Conservation (phyloP, 1,140 invertebrate species). For the Leptinotarsa undecemlineata region DNA sequence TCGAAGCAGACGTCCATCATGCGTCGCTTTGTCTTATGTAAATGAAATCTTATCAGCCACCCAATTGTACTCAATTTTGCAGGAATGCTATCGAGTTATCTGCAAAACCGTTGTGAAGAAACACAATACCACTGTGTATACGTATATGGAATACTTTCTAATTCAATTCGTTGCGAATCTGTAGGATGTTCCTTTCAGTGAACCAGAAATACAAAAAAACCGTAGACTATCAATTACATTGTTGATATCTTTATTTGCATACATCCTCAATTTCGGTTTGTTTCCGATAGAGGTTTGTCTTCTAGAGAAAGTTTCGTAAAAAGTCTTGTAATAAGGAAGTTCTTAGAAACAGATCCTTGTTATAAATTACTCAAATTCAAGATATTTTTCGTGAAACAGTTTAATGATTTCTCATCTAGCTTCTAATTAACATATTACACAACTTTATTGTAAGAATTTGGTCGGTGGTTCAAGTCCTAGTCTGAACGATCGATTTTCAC, state of each 20-base stretch:
- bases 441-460: too few species aligned
- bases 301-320: neutral
- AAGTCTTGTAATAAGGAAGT: neutral
- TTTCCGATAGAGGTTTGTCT: neutral
- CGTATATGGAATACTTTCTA: constrained; percentile 5
- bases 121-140: neutral
- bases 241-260: constrained; percentile 3
- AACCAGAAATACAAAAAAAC: constrained; percentile 4
- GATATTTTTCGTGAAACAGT: too few species aligned
- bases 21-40: neutral
- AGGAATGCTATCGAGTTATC: too few species aligned
- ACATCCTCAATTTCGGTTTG: neutral
- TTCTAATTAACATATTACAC: too few species aligned
- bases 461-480: too few species aligned
- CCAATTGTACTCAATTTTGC: neutral
- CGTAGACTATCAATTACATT: neutral
- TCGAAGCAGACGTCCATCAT: neutral
- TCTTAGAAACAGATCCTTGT: too few species aligned
- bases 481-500: too few species aligned
- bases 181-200: neutral
- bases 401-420: too few species aligned
- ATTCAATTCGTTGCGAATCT: neutral
- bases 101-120: too few species aligned
- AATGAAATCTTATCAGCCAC: neutral
- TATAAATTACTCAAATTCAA: too few species aligned